Base-by-base conservation (phyloP, 2,113 vertebrate species). In the Mastomys natalensis region DNA sequence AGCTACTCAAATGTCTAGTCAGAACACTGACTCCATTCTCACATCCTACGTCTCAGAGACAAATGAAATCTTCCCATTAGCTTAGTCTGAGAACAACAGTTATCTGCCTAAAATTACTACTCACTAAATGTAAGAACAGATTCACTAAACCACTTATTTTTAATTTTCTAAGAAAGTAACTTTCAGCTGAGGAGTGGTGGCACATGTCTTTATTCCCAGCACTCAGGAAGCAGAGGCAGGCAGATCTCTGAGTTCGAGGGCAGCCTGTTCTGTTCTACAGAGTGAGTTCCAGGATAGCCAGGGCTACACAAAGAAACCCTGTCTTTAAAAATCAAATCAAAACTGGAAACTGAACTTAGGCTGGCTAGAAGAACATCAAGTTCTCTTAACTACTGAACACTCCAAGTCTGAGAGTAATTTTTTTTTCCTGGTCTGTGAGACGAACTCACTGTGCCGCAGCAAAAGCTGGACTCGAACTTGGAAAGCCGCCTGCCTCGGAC, bases 91-190 rank as follows among this genome's bases (percentile, higher is more conserved):
- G 34, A 87, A 90, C 73, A 89, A 22, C 43, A 55, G 51, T 72
- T 92, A 81, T 77, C 51, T 76, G 55, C 77, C 95, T 86, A 80
- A 94, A 88, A 85, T 94, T 73, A 87, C 62, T 87, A 68, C 40
- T 84, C 68, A 78, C 3, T 91, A 72, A 97, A 80, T 76, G 17
- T 34, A 96, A 85, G 53, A 82, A 66, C 43, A 94, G 24, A 96
- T 55, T 90, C n/a, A 55, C 40, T 26, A 88, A 43, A 78, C n/a
- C 58, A 34, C 17, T 45, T 88, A 90, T 68, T 94, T 96, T 86
- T 86, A 96, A 91, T 76, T 94, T 66, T 84, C 64, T 94, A 85
- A 88, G 86, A 87, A 93, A 70, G n/a, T 80, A 88, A 78, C 4
- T 93, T 90, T 53, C 37, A 22, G n/a, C n/a, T 40, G n/a, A n/a